These are phyloP conservation scores for Eupithecia subumbrata DNA, from an alignment of 2,888 invertebrate species.

Conservation along the genomic window DNA sequence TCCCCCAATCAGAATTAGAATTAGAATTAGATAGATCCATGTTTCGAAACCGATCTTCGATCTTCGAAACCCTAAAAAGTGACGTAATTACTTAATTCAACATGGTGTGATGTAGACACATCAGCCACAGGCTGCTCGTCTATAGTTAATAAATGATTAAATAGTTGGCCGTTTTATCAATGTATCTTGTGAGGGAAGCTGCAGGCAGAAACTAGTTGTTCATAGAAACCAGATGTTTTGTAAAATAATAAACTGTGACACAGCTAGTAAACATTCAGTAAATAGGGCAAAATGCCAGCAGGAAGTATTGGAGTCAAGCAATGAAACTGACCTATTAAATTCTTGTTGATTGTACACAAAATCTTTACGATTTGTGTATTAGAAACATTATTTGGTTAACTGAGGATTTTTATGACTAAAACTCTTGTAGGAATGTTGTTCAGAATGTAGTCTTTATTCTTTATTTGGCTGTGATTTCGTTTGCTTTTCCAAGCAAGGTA, in stretches of 20 bases:
- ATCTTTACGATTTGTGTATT: slow-evolving; percentile 1
- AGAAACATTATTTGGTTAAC: background rate
- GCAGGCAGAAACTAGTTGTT: background rate
- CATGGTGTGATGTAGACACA: too few species aligned
- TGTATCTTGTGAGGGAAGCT: background rate
- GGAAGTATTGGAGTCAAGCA: slow-evolving; percentile 15
- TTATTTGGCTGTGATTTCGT: background rate
- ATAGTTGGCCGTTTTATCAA: too few species aligned
- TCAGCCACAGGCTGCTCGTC: too few species aligned
- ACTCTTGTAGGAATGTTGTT: background rate
- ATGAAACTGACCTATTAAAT: slow-evolving; percentile 22
- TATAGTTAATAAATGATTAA: too few species aligned
- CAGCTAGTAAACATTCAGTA: slow-evolving; percentile 33
- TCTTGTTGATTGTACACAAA: slow-evolving; percentile 23
- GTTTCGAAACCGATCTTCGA: too few species aligned
- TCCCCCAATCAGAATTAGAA: too few species aligned
- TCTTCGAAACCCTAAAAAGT: too few species aligned
- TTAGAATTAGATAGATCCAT: too few species aligned
- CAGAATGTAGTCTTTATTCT: background rate
- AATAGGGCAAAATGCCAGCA: slow-evolving; percentile 30
- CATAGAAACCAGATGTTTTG: background rate
- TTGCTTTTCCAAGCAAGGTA: too few species aligned
- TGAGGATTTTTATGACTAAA: background rate
- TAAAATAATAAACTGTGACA: slow-evolving; percentile 34
- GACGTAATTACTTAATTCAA: too few species aligned